Evolutionary conservation across 2,888 invertebrate species (phyloP).

Genomic region (Eugnorisma glareosa): DNA sequence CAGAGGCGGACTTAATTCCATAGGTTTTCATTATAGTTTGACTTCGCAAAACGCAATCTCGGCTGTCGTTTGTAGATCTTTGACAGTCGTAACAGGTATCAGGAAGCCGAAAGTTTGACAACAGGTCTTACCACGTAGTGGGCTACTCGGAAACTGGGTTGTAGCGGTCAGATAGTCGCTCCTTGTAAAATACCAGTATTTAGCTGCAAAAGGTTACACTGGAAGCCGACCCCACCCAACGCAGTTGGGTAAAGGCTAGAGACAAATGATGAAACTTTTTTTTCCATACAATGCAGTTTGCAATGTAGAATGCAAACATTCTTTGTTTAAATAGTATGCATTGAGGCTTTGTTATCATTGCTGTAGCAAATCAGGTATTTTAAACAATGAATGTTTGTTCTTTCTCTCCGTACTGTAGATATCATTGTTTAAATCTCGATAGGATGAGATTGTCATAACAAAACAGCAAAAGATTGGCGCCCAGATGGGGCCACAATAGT

Average conservation of each 20-base stretch:
- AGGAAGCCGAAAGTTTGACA: neutral
- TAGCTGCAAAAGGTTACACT: neutral
- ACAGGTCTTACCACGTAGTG: neutral
- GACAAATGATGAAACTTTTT: slow-evolving; percentile 2
- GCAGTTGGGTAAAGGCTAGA: neutral
- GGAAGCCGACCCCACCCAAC: neutral
- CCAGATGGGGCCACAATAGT: neutral
- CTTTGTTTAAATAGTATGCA: neutral
- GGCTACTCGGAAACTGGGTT: neutral
- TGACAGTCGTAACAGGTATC: neutral
- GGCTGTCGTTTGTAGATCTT: neutral
- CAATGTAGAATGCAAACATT: neutral
- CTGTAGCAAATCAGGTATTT: slow-evolving; percentile 15
- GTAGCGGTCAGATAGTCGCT: neutral
- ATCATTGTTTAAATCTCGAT: neutral
- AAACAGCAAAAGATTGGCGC: neutral
- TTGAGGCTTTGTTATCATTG: slow-evolving; percentile 8
- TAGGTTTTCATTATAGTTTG: neutral
- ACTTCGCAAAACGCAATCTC: neutral
- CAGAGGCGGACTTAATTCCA: neutral
- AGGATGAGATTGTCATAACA: neutral
- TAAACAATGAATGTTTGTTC: slow-evolving; percentile 27
- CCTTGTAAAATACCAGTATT: neutral
- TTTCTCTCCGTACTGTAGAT: neutral
- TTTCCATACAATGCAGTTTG: neutral